Conservation (phyloP, 1,140 invertebrate genomes). For the Gonioctena quinquepunctata region DNA sequence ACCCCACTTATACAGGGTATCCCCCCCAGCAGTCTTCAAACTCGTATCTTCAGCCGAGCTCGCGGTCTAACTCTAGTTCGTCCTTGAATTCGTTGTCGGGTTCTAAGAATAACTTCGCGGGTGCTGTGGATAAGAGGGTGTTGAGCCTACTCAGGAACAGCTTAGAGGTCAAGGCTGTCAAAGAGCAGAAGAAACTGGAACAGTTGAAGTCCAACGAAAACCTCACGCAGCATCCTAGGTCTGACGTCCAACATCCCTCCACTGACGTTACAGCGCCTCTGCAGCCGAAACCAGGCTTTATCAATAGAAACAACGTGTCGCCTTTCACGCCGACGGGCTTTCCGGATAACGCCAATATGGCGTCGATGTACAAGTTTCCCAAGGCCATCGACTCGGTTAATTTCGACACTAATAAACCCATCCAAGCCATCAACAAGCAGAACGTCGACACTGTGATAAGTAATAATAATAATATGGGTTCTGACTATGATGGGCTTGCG, state of each 20-base stretch:
- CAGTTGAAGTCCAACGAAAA: constrained; percentile 41
- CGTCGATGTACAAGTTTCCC: constrained; percentile 64
- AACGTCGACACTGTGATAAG: constrained; percentile 41
- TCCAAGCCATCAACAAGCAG: constrained; percentile 43
- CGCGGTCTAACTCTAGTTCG: constrained; percentile 36
- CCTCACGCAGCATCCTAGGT: constrained; percentile 26
- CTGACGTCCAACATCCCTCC: constrained; percentile 49
- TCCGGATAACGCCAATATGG: constrained; percentile 58
- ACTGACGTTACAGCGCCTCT: constrained; percentile 59
- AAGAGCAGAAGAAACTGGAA: constrained; percentile 59
- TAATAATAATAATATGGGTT: constrained; percentile 30
- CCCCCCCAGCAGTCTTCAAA: constrained; percentile 35
- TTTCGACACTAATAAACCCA: constrained; percentile 56
- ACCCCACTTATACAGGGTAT: constrained; percentile 32
- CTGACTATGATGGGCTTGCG: constrained; percentile 60
- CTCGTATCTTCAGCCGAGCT: constrained; percentile 37
- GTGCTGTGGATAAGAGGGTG: constrained; percentile 66
- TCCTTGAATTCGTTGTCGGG: constrained; percentile 27
- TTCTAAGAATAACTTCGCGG: constrained; percentile 23
- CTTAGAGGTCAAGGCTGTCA: constrained; percentile 70
- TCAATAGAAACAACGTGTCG: constrained; percentile 61
- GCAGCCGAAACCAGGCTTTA: constrained; percentile 60
- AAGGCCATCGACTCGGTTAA: constrained; percentile 67
- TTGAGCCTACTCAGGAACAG: constrained; percentile 70
- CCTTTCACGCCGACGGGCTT: constrained; percentile 62